These are phyloP conservation scores for Halcyon smyrnensis DNA, from an alignment of 2,797 vertebrate genomes.

Conservation along the genomic window DNA sequence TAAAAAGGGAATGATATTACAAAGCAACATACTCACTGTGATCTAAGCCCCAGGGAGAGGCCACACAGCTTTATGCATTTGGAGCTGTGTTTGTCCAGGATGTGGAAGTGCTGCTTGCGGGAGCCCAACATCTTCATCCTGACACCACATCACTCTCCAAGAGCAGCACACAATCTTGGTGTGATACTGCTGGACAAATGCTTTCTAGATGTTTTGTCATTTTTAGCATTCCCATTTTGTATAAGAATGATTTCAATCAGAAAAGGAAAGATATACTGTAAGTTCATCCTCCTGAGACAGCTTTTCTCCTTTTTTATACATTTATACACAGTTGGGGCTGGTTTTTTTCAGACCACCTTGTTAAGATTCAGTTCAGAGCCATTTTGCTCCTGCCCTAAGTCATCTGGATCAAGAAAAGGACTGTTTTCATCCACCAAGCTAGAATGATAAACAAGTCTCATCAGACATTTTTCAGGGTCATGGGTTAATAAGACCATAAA, in stretches of 20 bases:
- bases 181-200: not conserved
- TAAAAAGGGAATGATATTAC: not conserved
- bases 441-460: not conserved
- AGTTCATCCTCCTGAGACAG: not conserved
- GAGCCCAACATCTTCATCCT: not conserved
- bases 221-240: not conserved
- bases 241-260: not conserved
- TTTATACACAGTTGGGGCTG: not conserved
- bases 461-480: slow-evolving; percentile 7
- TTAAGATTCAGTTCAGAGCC: not conserved
- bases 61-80: not conserved
- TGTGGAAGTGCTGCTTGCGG: not conserved
- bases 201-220: not conserved
- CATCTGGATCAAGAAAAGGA: not conserved
- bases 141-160: not conserved
- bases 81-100: not conserved
- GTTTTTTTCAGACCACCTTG: not conserved
- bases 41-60: not conserved
- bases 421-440: not conserved
- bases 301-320: not conserved
- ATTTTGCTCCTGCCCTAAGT: not conserved
- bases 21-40: not conserved
- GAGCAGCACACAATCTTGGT: accelerated
- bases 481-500: slow-evolving; percentile 16
- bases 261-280: not conserved